Base-by-base conservation (phyloP, 2,888 invertebrate species). In the Panzeria rudis region DNA sequence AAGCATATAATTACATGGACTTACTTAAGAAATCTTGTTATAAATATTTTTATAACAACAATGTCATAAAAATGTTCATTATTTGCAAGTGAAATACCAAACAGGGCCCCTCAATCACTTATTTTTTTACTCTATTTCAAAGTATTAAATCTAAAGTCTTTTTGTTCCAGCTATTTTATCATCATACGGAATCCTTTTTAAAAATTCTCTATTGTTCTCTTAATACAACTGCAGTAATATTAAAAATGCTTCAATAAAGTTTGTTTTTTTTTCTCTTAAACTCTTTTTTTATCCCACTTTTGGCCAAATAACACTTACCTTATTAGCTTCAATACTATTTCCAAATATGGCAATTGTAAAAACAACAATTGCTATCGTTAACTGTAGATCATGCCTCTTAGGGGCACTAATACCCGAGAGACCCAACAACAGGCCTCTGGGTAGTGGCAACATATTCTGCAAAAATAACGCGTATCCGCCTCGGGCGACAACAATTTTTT, bases 341-440 rank as follows among this genome's bases (percentile, higher is more conserved):
- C 89, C 90, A 86, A 89, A 83, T 82, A 89, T 83, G 59, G 89
- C 88, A 78, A 91, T 85, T 75, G 91, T 68, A 86, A 84, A 89
- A 73, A 89, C 89, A 86, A 90, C 89, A 79, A 91, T 86, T 86
- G 91, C 88, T 81, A 88, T 87, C 88, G 89, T 88, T 69, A 87
- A 86, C 81, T 87, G 86, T 64, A 82, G 64, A 41, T 75, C 72
- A 35, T 82, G 87, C 81, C 87, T 79, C 41, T 78, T 85, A 13
- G 44, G 86, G 86, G 84, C 87, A 82, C 54, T 81, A 41, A 69
- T 84, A 89, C 92, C 91, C 92, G 89, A 90, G 92, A 92, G 92
- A 91, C 91, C 89, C 83, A 84, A 79, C 85, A 88, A 80, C 85
- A 88, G 90, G 90, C 86, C 92, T 90, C 92, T 91, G 92, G 92